Percentiles rank a stretch among this genome's conserved stretches.
phyloP scores from a whole-genome alignment of 2,797 vertebrate genomes.

The Malurus splendens region DNA sequence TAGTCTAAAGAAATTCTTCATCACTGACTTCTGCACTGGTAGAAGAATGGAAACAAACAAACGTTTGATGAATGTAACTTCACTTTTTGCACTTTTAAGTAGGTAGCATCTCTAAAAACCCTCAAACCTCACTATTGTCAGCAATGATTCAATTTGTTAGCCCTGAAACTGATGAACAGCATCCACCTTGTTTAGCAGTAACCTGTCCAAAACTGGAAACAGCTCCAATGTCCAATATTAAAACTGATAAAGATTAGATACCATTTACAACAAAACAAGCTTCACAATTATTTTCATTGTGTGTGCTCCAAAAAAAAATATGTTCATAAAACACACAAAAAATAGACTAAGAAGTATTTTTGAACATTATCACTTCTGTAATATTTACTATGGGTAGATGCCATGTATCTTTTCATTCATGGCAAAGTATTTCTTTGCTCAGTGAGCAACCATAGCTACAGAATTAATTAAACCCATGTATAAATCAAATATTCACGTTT shows the following conservation, averaged over 20 bases:
- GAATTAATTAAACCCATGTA: background rate
- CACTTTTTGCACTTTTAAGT: background rate
- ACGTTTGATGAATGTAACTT: background rate
- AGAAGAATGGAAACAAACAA: background rate
- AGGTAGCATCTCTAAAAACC: background rate
- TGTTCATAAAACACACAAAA: background rate
- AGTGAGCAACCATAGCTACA: background rate
- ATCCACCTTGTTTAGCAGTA: background rate
- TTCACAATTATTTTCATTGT: background rate
- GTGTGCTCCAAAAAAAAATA: fast-evolving
- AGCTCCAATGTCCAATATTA: background rate
- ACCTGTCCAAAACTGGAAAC: background rate
- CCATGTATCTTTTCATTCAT: background rate
- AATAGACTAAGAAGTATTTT: background rate
- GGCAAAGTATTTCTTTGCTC: background rate
- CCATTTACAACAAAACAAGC: background rate
- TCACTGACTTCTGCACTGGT: background rate
- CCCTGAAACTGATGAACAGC: background rate
- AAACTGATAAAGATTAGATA: background rate
- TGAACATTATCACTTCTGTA: background rate
- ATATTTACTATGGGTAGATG: background rate
- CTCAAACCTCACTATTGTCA: background rate
- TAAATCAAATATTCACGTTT: background rate
- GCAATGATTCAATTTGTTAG: background rate
- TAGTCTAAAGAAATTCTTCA: background rate